Base-by-base conservation (phyloP, 2,797 vertebrate species). In the Labeo calbasu region DNA sequence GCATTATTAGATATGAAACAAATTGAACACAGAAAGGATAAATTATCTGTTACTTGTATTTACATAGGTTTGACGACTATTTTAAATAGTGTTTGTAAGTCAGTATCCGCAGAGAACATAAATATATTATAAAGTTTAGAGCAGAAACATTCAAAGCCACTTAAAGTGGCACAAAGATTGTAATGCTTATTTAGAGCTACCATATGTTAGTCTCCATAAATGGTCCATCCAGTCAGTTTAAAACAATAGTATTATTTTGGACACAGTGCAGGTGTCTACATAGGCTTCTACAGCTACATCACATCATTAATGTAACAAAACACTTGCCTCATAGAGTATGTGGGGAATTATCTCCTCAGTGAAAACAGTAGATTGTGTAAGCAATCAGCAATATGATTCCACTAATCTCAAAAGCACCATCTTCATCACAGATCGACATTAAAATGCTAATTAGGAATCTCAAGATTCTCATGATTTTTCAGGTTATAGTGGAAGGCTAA, bases 331-430 rank as follows among this genome's bases (percentile, higher is more conserved):
- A 28, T 51, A 9, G 13, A 46, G 14, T 71, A 71, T 25, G 43
- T 55, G 50, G 19, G 32, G 19, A 75, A 75, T 75, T 14, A n/a
- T n/a, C 25, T 73, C 12, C 11, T 75, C 50, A 14, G 28, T 36
- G 72, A 55, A 75, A 75, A 75, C 28, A 36, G 10, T 32, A 25
- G 25, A 51, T 71, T 25, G 69, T 50, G 43, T 50, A 71, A 71
- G n/a, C 48, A 55, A 55, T 32, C 50, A 36, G 28, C 28, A 75
- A 55, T 51, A 55, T 55, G 3, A 75, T 55, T 75, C 50, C 36
- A 66, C 50, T 75, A 25, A 77, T 77, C 76, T 77, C 57, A 63
- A 63, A 77, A 63, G 76, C 57, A 28, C 40, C 21, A 46, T 59
- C 75, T 61, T 61, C 43, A 78, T 65, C 75, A 77, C 53, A 61